Evolutionary conservation across 2,113 vertebrate species (phyloP).

Genomic region (Phaetusa simplex): DNA sequence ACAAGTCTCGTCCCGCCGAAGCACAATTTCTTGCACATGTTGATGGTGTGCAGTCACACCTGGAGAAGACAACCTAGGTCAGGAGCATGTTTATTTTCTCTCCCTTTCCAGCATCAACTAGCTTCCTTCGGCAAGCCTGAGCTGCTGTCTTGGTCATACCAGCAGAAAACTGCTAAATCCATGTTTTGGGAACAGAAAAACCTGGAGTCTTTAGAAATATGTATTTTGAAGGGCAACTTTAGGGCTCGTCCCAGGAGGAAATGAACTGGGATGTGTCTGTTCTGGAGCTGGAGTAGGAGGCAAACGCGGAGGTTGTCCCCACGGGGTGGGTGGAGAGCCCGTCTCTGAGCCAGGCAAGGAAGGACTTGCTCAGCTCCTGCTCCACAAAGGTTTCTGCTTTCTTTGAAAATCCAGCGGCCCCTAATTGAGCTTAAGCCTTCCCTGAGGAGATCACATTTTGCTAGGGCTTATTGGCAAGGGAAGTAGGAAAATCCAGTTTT

Average conservation of each 20-base stretch:
- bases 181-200: not conserved
- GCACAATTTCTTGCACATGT: not conserved
- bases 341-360: not conserved
- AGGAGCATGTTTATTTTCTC: not conserved
- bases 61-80: not conserved
- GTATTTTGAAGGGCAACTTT: not conserved
- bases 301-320: not conserved
- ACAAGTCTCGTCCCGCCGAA: not conserved
- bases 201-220: not conserved
- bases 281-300: not conserved
- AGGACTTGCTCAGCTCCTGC: not conserved
- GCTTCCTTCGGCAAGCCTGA: not conserved
- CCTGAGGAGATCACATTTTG: not conserved
- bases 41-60: not conserved
- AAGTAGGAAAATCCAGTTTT: not conserved
- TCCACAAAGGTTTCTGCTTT: not conserved
- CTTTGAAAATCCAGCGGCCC: not conserved
- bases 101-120: not conserved
- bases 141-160: not conserved
- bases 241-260: not conserved
- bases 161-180: not conserved
- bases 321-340: not conserved
- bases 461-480: not conserved
- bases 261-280: not conserved
- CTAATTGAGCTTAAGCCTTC: not conserved